Conservation (phyloP, 2,113 vertebrate species). For the Dolichallabes microphthalmus region DNA sequence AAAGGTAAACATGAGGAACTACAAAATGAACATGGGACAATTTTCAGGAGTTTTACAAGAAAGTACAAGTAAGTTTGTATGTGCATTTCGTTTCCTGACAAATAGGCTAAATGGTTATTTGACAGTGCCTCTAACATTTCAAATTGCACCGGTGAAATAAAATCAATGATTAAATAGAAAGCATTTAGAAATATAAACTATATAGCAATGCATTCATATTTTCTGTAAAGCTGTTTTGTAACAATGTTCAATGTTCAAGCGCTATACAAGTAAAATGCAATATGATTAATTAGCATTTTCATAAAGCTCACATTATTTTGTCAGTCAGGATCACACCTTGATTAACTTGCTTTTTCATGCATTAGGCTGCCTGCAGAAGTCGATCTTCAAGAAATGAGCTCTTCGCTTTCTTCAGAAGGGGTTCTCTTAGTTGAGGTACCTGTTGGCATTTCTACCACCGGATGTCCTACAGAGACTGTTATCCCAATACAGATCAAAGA, state of each 20-base stretch:
- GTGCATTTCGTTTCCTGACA: neutral
- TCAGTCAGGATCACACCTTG: neutral
- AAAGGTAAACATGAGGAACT: constrained; percentile 44
- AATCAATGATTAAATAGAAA: neutral
- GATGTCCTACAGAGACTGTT: constrained; percentile 19
- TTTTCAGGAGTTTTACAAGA: constrained; percentile 47
- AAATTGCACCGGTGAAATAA: neutral
- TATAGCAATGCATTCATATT: neutral
- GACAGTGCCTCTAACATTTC: neutral
- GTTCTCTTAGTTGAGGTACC: constrained; percentile 43
- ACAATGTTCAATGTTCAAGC: no score
- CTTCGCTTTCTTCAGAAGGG: constrained; percentile 39
- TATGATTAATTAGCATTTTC: neutral
- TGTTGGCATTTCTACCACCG: neutral
- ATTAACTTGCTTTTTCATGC: constrained; percentile 4
- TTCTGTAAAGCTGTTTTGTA: no score
- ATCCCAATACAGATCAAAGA: constrained; percentile 42
- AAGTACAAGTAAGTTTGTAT: constrained; percentile 44
- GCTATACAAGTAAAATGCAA: no score
- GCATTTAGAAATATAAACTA: neutral
- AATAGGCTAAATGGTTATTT: neutral
- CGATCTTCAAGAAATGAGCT: constrained; percentile 36
- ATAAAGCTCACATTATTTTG: neutral
- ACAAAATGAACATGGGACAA: constrained; percentile 8
- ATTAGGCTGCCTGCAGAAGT: constrained; percentile 40